A percentile compares a stretch with the other conserved stretches of the same genome.
These are phyloP conservation scores for Picus viridis DNA, from an alignment of 2,797 vertebrate genomes.

Conservation along the genomic window DNA sequence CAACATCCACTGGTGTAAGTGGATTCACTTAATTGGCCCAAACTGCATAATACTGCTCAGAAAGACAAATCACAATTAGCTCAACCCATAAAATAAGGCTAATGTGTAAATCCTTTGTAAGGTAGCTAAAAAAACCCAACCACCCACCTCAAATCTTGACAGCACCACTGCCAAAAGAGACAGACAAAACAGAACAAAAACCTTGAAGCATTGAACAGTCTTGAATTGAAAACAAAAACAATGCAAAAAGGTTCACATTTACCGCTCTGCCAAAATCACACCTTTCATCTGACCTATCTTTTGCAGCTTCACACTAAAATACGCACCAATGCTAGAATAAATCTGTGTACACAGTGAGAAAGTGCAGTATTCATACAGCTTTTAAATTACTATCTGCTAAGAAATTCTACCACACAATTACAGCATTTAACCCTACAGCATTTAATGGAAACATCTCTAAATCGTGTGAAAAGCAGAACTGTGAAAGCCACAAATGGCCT, in stretches of 20 bases:
- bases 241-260: conserved; percentile 24
- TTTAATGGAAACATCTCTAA: neutral
- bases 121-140: conserved; percentile 47
- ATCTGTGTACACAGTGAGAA: neutral
- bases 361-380: neutral
- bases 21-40: conserved; percentile 71
- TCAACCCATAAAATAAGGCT: conserved; percentile 70
- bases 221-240: neutral
- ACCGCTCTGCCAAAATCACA: conserved; percentile 15
- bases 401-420: neutral
- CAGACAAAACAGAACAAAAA: conserved; percentile 58
- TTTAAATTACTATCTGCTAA: neutral
- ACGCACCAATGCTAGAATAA: neutral
- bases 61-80: conserved; percentile 75
- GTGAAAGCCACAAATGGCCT: neutral
- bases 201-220: neutral
- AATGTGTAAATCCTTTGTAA: conserved; percentile 71
- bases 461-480: neutral
- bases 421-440: neutral
- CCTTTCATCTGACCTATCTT: conserved; percentile 3
- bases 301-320: neutral
- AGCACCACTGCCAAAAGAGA: conserved; percentile 10
- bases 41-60: conserved; percentile 66
- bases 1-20: conserved; percentile 59
- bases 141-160: conserved; percentile 27